Base-by-base conservation (phyloP, 2,888 invertebrate genomes). In the Maniola hyperantus region DNA sequence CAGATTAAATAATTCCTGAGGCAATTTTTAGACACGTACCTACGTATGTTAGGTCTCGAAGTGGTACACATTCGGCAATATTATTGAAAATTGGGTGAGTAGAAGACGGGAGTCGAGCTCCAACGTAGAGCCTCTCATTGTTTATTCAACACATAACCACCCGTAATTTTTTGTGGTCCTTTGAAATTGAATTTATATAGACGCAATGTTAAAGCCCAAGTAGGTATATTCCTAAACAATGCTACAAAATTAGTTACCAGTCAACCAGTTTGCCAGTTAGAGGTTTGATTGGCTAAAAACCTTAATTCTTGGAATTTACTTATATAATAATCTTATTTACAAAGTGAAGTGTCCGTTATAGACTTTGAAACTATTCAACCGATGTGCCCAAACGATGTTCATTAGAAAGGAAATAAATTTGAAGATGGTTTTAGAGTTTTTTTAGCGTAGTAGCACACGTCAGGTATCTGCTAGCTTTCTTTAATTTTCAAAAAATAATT, bases 91-190 rank as follows among this genome's bases (percentile, higher is more conserved):
- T 57, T 42, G 57, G 42, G 18, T 34, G 55, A 36, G 10, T 55
- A 39, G 42, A n/a, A 42, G 42, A 20, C 57, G 39, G 57, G 5
- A 57, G 20, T 11, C 42, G 42, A 20, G 57, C 57, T 18, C 36
- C 36, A 42, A 57, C 42, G 42, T 42, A 42, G 18, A 42, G 42
- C 39, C 20, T 57, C 42, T 57, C 57, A 57, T 57, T 57, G 42
- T 57, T 57, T 57, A 57, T 57, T 57, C 57, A 57, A 57, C 42
- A 57, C 42, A 20, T 57, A 26, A 57, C 11, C 18, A 57, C n/a
- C 42, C 55, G 20, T 26, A 57, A 42, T 57, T 57, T 57, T 42
- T 42, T 42, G 20, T 34, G 6, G 34, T 18, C 18, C 57, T 18
- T 20, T 18, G 20, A 42, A 20, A 42, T 42, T 42, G 54, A 54